phyloP scores from a whole-genome alignment of 2,113 vertebrate species.

The Alces alces region DNA sequence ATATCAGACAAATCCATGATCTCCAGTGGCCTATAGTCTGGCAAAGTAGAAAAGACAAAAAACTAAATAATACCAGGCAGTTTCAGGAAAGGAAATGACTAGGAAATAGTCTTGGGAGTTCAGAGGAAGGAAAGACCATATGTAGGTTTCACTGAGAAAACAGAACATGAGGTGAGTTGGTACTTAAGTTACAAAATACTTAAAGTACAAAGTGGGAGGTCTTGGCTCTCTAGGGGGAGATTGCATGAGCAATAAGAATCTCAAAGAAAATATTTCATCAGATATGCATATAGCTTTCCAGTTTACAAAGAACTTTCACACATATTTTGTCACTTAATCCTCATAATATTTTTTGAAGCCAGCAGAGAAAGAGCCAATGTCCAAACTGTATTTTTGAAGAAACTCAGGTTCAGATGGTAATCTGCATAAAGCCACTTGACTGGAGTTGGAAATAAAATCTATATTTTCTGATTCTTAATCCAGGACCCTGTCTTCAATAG shows the following conservation, averaged over 20 bases:
- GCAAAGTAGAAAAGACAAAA: not conserved
- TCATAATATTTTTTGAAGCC: not conserved
- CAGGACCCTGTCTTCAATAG: not conserved
- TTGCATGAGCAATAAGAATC: not conserved
- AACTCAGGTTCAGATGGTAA: not conserved
- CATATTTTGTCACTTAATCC: not conserved
- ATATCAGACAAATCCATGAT: not conserved
- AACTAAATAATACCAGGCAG: not conserved
- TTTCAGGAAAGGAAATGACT: not conserved
- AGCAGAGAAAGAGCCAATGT: not conserved
- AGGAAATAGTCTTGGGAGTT: not conserved
- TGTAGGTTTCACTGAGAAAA: not conserved
- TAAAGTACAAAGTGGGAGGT: not conserved
- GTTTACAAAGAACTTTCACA: not conserved
- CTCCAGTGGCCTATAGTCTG: not conserved
- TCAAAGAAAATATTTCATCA: not conserved
- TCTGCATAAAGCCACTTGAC: not conserved
- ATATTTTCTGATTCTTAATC: not conserved
- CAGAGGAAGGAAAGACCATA: not conserved
- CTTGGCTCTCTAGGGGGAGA: not conserved
- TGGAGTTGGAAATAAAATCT: not conserved
- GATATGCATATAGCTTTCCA: not conserved
- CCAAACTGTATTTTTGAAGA: not conserved
- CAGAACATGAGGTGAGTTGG: not conserved
- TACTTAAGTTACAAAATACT: not conserved